These are phyloP conservation scores for Molossus molossus DNA, from an alignment of 2,797 vertebrate genomes.

Conservation along the genomic window DNA sequence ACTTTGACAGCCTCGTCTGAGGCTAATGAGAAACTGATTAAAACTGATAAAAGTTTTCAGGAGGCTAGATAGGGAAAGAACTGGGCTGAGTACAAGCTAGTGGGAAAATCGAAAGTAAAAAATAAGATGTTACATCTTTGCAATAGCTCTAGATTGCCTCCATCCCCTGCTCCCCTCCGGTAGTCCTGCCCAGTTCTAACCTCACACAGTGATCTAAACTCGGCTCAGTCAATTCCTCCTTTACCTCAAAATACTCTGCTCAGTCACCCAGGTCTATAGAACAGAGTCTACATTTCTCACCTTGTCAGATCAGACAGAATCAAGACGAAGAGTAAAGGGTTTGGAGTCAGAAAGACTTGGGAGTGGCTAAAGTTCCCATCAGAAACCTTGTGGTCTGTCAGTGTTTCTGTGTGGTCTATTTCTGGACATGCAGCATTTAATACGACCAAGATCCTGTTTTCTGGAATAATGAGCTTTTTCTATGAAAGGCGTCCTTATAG, in stretches of 20 bases:
- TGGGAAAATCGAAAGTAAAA: constrained; percentile 2
- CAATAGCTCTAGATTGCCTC: background rate
- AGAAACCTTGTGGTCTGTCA: background rate
- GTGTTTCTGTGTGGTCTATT: constrained; percentile 6
- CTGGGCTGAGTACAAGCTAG: background rate
- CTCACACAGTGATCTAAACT: background rate
- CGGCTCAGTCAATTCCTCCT: background rate
- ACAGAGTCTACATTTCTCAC: background rate
- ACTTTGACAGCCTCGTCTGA: background rate
- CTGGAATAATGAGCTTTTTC: constrained; percentile 12
- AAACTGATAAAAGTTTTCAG: background rate
- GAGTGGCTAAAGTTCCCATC: background rate
- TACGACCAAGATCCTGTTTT: constrained; percentile 33
- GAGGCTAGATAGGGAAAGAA: background rate
- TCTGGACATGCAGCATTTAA: constrained; percentile 9
- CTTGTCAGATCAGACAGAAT: background rate
- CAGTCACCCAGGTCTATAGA: background rate
- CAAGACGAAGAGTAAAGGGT: background rate
- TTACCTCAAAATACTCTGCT: background rate
- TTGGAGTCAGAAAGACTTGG: background rate
- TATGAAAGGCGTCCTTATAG: background rate
- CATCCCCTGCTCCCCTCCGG: background rate
- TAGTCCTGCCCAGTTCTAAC: background rate
- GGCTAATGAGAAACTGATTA: background rate
- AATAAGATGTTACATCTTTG: background rate